phyloP scores from a whole-genome alignment of 1,140 invertebrate genomes.

The Aradophagus sp. region DNA sequence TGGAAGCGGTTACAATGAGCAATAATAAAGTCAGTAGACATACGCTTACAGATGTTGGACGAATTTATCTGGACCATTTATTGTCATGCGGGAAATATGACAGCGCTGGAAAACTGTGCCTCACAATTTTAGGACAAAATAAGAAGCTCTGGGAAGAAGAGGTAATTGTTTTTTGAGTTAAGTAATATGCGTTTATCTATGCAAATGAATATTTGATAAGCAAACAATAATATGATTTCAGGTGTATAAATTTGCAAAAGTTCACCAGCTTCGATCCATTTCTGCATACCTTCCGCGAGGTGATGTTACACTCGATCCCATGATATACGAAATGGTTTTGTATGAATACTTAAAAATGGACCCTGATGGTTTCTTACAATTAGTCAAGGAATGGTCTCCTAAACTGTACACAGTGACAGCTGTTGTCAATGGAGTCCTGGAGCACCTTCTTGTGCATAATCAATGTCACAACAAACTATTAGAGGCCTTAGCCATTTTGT shows the following conservation, averaged over 20 bases:
- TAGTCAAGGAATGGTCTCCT: slow-evolving; percentile 92
- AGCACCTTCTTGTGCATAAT: slow-evolving; percentile 81
- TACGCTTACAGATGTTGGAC: slow-evolving; percentile 83
- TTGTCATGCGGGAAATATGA: slow-evolving; percentile 83
- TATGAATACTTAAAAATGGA: slow-evolving; percentile 94
- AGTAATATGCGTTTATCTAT: slow-evolving; percentile 4
- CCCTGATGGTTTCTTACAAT: slow-evolving; percentile 87
- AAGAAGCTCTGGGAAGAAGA: slow-evolving; percentile 95
- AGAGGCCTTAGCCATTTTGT: slow-evolving; percentile 92
- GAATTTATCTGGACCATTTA: slow-evolving; percentile 90
- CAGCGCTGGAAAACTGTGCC: slow-evolving; percentile 89
- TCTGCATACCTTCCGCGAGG: slow-evolving; percentile 88
- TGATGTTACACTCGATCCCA: slow-evolving; percentile 83
- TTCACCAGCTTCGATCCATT: slow-evolving; percentile 88
- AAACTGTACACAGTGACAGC: slow-evolving; percentile 90
- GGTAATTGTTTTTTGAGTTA: slow-evolving; percentile 57
- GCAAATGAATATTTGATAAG: slow-evolving; percentile 5
- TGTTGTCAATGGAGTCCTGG: slow-evolving; percentile 89
- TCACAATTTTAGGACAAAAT: slow-evolving; percentile 85
- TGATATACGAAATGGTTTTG: slow-evolving; percentile 96
- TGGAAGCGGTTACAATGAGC: slow-evolving; percentile 80
- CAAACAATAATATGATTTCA: slow-evolving; percentile 8
- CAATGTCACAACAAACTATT: slow-evolving; percentile 84
- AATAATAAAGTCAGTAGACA: slow-evolving; percentile 77
- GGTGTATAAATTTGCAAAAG: slow-evolving; percentile 91